phyloP scores from a whole-genome alignment of 2,888 invertebrate species.

The Barypeithes pellucidus region DNA sequence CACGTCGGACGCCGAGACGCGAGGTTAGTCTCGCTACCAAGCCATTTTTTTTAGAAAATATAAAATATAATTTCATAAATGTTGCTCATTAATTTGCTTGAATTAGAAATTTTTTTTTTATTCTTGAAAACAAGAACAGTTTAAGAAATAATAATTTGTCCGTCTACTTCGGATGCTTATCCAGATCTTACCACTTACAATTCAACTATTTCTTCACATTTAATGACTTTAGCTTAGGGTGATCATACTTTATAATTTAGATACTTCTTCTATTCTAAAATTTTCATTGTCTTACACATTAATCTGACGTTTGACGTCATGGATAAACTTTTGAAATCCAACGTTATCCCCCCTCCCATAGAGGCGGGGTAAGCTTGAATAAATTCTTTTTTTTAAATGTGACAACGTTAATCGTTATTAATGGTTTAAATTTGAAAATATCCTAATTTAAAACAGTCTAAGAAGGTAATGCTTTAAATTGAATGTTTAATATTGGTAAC shows the following conservation, averaged over 20 bases:
- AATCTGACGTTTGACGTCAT: slow-evolving; percentile 43
- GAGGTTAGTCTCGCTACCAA: too few relatives aligned
- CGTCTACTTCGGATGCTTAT: neutral
- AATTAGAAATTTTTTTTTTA: too few relatives aligned
- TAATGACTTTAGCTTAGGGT: slow-evolving; percentile 39
- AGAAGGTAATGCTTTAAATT: neutral
- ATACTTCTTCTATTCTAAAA: slow-evolving; percentile 39
- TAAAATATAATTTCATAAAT: too few relatives aligned
- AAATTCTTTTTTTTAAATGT: slow-evolving; percentile 31
- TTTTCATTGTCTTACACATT: slow-evolving; percentile 46
- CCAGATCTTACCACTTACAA: slow-evolving; percentile 28
- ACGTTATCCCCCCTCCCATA: slow-evolving; percentile 36
- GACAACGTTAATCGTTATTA: slow-evolving; percentile 22
- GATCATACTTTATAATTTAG: slow-evolving; percentile 25
- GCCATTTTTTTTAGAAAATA: too few relatives aligned
- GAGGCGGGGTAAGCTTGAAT: slow-evolving; percentile 39
- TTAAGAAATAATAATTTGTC: neutral
- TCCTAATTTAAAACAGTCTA: slow-evolving; percentile 27
- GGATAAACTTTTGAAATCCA: slow-evolving; percentile 48
- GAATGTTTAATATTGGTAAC: neutral
- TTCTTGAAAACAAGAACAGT: too few relatives aligned
- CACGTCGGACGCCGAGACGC: neutral
- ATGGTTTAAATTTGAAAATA: slow-evolving; percentile 33
- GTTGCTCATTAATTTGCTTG: too few relatives aligned
- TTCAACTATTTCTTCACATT: slow-evolving; percentile 35